Percentiles rank a stretch among this genome's conserved stretches.
Evolutionary conservation across 2,888 invertebrate genomes (phyloP).

Genomic region (Phlogophora meticulosa): DNA sequence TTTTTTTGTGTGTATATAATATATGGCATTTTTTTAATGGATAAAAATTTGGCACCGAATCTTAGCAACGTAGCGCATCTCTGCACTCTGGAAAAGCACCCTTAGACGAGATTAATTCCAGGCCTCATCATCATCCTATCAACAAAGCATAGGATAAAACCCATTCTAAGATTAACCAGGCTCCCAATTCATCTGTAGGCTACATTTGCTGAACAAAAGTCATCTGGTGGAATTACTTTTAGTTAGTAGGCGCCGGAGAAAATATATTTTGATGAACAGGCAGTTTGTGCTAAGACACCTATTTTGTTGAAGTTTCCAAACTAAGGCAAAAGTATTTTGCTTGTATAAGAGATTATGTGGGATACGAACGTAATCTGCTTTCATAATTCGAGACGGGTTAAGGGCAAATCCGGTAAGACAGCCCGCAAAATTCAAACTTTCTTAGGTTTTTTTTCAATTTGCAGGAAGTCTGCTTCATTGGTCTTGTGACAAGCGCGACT

Average conservation of each 20-base stretch:
- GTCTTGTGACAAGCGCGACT: too few relatives aligned
- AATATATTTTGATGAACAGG: slow-evolving; percentile 57
- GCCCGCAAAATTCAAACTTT: too few relatives aligned
- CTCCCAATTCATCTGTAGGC: slow-evolving; percentile 48
- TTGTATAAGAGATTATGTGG: slow-evolving; percentile 30
- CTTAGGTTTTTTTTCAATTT: too few relatives aligned
- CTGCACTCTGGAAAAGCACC: too few relatives aligned
- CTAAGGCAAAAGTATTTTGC: slow-evolving; percentile 35
- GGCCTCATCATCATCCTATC: slow-evolving; percentile 22
- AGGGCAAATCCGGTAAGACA: too few relatives aligned
- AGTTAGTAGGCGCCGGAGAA: slow-evolving; percentile 40
- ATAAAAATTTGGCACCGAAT: too few relatives aligned
- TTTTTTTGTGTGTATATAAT: too few relatives aligned
- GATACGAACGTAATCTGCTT: slow-evolving; percentile 15
- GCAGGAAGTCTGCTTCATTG: too few relatives aligned
- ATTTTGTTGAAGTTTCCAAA: slow-evolving; percentile 42
- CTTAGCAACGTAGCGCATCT: too few relatives aligned
- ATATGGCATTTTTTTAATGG: too few relatives aligned
- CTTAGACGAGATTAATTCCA: slow-evolving; percentile 14
- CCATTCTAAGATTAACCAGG: slow-evolving; percentile 40
- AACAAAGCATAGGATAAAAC: slow-evolving; percentile 1
- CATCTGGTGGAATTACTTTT: slow-evolving; percentile 48
- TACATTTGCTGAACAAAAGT: slow-evolving; percentile 51
- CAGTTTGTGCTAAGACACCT: slow-evolving; percentile 46
- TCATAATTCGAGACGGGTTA: slow-evolving; percentile 11